These are phyloP conservation scores for Zaprionus lineosus DNA, from an alignment of 2,888 invertebrate genomes.

Conservation along the genomic window DNA sequence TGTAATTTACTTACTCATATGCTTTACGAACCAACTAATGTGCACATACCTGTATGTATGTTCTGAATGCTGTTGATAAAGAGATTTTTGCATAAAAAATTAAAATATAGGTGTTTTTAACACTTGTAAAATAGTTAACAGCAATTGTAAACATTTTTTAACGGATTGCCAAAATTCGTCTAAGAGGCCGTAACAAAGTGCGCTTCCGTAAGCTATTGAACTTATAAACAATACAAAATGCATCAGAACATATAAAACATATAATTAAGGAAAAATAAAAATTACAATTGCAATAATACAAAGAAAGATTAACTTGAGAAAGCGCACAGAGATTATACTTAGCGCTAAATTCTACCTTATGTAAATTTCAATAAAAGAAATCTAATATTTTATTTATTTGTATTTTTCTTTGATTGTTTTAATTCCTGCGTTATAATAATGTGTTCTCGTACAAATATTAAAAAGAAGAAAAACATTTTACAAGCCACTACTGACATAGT, in stretches of 20 bases:
- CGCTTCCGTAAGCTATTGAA: constrained; percentile 60
- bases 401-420: neutral
- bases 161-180: constrained; percentile 22
- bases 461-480: too few relatives aligned
- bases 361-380: constrained; percentile 57
- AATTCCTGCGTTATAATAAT: too few relatives aligned
- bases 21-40: constrained; percentile 28
- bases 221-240: constrained; percentile 16
- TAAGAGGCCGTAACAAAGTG: constrained; percentile 64
- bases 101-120: constrained; percentile 20
- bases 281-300: constrained; percentile 24
- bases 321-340: constrained; percentile 40
- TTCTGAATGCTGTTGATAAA: constrained; percentile 6
- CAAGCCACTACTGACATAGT: too few relatives aligned
- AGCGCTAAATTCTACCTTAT: constrained; percentile 40
- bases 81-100: constrained; percentile 6
- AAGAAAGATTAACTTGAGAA: neutral
- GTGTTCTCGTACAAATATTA: too few relatives aligned
- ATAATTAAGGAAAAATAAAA: constrained; percentile 22
- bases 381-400: constrained; percentile 43
- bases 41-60: constrained; percentile 1
- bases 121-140: constrained; percentile 66
- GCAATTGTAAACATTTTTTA: constrained; percentile 39
- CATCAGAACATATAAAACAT: constrained; percentile 21
- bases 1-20: constrained; percentile 47